Evolutionary conservation across 2,113 vertebrate genomes (phyloP), one percentile per base, ranked within the genome.

Genomic region (Caracal caracal): DNA sequence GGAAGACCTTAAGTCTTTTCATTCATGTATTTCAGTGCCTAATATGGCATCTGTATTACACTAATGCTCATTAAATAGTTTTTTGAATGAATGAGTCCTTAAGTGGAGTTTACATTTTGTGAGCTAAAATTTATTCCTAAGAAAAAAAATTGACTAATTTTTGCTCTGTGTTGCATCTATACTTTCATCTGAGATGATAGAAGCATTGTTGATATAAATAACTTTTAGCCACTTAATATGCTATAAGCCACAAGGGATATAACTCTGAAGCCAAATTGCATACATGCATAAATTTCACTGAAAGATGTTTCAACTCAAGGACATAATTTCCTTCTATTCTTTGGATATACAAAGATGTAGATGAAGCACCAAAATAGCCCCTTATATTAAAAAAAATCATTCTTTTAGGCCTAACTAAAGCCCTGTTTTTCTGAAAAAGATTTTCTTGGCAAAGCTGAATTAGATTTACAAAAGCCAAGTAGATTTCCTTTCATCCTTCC

Each of bases 161-260:
- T 94, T 96, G 1, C 33, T 82, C 51, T 65, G 3, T 83, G 15
- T 94, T 95, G 22, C 12, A 87, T 92, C 63, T 24, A 88, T 26
- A 83, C 37, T 49, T 59, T 16, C 26, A 40, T 93, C 56, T 65
- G 56, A 94, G 37, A 37, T 35, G 43, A n/a, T 85, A 63, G 63
- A 93, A 1, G 28, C 28, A 85, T 84, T 96, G 51, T 90, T 95
- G 68, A 83, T 96, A 87, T 95, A 97, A 93, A 90, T 92, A 96
- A n/a, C n/a, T 61, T 49, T 89, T 87, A 92, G 43, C 37, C 93
- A 59, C 43, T 79, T 94, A 90, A 92, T 95, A 84, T 76, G 13
- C 73, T 91, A 33, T 80, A 92, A 95, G 35, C 49, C 87, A 96
- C 75, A 70, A 90, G 19, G 43, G 59, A 88, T 76, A 87, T 65